These are phyloP conservation scores for Edolisoma coerulescens DNA, from an alignment of 2,113 vertebrate genomes.

Conservation along the genomic window DNA sequence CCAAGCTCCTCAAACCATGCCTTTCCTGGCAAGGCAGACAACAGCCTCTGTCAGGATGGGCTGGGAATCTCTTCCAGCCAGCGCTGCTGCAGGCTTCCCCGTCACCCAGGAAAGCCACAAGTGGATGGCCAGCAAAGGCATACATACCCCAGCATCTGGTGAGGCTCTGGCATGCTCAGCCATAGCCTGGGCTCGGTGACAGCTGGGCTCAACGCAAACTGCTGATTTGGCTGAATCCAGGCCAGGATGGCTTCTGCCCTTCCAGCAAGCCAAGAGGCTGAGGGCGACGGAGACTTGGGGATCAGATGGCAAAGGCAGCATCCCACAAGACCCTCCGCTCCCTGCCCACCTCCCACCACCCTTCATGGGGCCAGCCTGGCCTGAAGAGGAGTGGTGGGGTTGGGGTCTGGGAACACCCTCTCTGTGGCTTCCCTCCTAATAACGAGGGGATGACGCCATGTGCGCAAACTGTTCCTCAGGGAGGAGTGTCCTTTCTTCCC, in stretches of 20 bases:
- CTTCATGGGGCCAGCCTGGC: not conserved
- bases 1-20: not conserved
- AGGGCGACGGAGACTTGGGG: rapidly evolving
- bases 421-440: conserved; percentile 50
- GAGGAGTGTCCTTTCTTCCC: conserved; percentile 57
- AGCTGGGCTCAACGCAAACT: not conserved
- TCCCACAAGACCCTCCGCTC: not conserved
- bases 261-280: not conserved
- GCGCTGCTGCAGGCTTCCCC: not conserved
- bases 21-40: not conserved
- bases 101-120: not conserved
- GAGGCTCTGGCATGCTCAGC: not conserved
- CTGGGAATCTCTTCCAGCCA: not conserved
- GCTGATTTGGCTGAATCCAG: conserved; percentile 2
- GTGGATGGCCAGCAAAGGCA: not conserved
- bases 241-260: not conserved
- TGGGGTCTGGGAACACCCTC: conserved; percentile 43
- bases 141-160: not conserved
- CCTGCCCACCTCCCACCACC: not conserved
- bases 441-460: not conserved
- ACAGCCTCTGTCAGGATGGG: not conserved
- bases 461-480: not conserved
- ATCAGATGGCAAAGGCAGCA: not conserved
- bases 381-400: not conserved
- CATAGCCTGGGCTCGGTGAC: not conserved